Evolutionary conservation across 2,797 vertebrate genomes (phyloP).

Genomic region (Lithobates pipiens): DNA sequence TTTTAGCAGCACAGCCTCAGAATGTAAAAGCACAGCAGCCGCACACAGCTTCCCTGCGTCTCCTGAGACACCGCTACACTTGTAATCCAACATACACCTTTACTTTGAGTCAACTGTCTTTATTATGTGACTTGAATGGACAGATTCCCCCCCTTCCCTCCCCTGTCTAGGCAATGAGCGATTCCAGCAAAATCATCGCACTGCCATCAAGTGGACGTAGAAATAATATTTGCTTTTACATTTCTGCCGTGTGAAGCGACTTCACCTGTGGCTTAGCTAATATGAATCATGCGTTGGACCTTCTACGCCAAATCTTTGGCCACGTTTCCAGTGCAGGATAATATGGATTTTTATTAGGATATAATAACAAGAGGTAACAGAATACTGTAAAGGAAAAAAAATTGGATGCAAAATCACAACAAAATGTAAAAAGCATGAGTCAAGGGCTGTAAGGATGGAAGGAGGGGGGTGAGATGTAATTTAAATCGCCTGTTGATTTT

Average conservation of each 20-base stretch:
- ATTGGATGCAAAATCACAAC: too few species aligned
- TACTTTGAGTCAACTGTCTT: constrained; percentile 57
- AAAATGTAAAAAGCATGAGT: too few species aligned
- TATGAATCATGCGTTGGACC: too few species aligned
- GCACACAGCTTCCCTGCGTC: constrained; percentile 16
- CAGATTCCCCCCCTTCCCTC: constrained; percentile 37
- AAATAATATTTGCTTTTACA: constrained; percentile 19
- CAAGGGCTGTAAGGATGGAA: too few species aligned
- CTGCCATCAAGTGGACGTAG: constrained; percentile 54
- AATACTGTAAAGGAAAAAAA: too few species aligned
- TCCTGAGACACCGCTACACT: constrained; percentile 17
- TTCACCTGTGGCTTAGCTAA: too few species aligned
- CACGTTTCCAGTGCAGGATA: too few species aligned
- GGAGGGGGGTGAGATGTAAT: too few species aligned
- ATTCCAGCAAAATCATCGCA: constrained; percentile 29
- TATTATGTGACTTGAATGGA: constrained; percentile 55
- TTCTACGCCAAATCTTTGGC: too few species aligned
- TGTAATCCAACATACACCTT: constrained; percentile 53
- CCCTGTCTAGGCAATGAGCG: constrained; percentile 44
- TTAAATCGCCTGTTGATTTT: too few species aligned
- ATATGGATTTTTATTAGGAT: too few species aligned
- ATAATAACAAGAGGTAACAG: too few species aligned
- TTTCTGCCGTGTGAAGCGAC: neutral
- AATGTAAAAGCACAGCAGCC: neutral
- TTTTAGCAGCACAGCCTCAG: constrained; percentile 23